phyloP scores from a whole-genome alignment of 2,888 invertebrate species.

The Apodemia hepburni region DNA sequence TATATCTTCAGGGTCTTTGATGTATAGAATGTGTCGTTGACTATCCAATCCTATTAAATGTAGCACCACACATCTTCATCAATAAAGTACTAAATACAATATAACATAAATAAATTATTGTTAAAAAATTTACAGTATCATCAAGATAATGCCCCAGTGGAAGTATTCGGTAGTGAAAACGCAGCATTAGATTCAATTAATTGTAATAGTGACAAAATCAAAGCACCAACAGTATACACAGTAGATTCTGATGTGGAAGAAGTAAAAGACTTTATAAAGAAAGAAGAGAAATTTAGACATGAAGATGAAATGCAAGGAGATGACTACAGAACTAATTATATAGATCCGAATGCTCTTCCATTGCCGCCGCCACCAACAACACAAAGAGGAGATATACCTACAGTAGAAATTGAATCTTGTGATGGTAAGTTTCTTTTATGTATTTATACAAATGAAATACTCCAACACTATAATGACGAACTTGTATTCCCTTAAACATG shows the following conservation, averaged over 20 bases:
- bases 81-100: too few species aligned
- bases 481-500: too few species aligned
- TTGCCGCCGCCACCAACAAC: slow-evolving; percentile 40
- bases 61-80: too few species aligned
- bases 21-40: too few species aligned
- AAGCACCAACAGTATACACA: slow-evolving; percentile 48
- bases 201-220: slow-evolving; percentile 55
- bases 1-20: too few species aligned
- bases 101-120: background rate
- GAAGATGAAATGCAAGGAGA: slow-evolving; percentile 64
- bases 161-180: slow-evolving; percentile 71
- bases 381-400: slow-evolving; percentile 66
- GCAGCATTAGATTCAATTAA: slow-evolving; percentile 72
- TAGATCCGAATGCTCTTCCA: slow-evolving; percentile 45
- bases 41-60: too few species aligned
- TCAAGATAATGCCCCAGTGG: slow-evolving; percentile 79
- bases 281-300: slow-evolving; percentile 53
- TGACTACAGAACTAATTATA: slow-evolving; percentile 57
- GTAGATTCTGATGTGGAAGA: slow-evolving; percentile 60
- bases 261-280: slow-evolving; percentile 57
- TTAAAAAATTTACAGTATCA: slow-evolving; percentile 66
- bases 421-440: slow-evolving; percentile 59
- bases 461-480: too few species aligned
- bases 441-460: too few species aligned
- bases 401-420: slow-evolving; percentile 64